phyloP scores from a whole-genome alignment of 2,113 vertebrate species.

The Myiozetetes cayanensis region DNA sequence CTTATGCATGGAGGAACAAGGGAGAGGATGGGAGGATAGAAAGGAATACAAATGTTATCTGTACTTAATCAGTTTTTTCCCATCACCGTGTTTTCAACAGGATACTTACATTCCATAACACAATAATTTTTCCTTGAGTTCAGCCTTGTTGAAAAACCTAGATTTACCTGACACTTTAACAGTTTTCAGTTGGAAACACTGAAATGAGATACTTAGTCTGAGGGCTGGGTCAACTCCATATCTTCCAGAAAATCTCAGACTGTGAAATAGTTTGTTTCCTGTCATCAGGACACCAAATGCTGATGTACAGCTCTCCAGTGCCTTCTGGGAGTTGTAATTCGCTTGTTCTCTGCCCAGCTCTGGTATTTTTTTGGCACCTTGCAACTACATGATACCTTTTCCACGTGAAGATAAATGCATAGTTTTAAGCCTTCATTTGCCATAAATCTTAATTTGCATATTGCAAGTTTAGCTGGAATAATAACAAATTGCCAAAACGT shows the following conservation, averaged over 20 bases:
- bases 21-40: background rate
- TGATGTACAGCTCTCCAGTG: conserved; percentile 38
- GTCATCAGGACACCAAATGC: conserved; percentile 46
- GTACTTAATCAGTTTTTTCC: background rate
- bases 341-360: conserved; percentile 6
- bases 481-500: background rate
- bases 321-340: background rate
- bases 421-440: background rate
- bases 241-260: conserved; percentile 56
- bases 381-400: background rate
- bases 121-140: background rate
- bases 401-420: background rate
- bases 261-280: conserved; percentile 60
- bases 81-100: conserved; percentile 12
- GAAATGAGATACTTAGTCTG: conserved; percentile 21
- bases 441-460: conserved; percentile 55
- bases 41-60: conserved; percentile 4
- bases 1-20: background rate
- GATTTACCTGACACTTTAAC: conserved; percentile 43
- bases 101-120: background rate
- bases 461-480: conserved; percentile 22
- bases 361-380: conserved; percentile 36
- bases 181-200: conserved; percentile 17
- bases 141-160: conserved; percentile 28
- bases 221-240: conserved; percentile 14